These are phyloP conservation scores for Pseudorectes ferrugineus DNA, from an alignment of 2,113 vertebrate species.

Conservation along the genomic window DNA sequence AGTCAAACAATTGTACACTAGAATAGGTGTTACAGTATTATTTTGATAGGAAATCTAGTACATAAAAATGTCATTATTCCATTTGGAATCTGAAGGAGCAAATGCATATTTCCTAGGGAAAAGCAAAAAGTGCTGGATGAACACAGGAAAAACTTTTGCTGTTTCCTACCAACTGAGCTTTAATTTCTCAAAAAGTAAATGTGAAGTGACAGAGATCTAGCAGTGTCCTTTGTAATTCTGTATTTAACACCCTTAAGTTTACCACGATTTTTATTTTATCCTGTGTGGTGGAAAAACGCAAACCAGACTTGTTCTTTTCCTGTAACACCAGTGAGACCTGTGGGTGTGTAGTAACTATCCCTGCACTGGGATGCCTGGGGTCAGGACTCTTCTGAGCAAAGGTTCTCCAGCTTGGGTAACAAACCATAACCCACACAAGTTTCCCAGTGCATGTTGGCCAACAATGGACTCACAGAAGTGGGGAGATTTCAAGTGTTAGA, in stretches of 20 bases:
- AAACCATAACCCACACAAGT: rapidly evolving
- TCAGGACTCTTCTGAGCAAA: neutral
- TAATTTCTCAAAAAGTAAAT: neutral
- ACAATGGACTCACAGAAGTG: neutral
- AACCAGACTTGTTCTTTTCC: neutral
- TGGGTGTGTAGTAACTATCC: neutral
- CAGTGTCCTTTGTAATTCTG: neutral
- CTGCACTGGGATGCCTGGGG: neutral
- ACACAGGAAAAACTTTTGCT: neutral
- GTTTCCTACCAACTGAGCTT: neutral
- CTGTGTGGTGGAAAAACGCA: rapidly evolving
- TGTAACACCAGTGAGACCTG: neutral
- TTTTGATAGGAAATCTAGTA: neutral
- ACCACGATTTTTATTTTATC: rapidly evolving
- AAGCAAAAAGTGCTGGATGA: neutral
- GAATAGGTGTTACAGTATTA: neutral
- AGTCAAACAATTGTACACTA: neutral
- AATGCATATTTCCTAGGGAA: neutral
- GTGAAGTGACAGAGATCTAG: neutral
- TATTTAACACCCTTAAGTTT: neutral
- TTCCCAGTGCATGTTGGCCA: neutral
- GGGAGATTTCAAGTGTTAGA: neutral
- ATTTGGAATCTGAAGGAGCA: neutral
- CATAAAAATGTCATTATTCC: neutral
- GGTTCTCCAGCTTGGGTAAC: neutral